These are phyloP conservation scores for Eurystomus gularis DNA, from an alignment of 2,113 vertebrate genomes.

Conservation along the genomic window DNA sequence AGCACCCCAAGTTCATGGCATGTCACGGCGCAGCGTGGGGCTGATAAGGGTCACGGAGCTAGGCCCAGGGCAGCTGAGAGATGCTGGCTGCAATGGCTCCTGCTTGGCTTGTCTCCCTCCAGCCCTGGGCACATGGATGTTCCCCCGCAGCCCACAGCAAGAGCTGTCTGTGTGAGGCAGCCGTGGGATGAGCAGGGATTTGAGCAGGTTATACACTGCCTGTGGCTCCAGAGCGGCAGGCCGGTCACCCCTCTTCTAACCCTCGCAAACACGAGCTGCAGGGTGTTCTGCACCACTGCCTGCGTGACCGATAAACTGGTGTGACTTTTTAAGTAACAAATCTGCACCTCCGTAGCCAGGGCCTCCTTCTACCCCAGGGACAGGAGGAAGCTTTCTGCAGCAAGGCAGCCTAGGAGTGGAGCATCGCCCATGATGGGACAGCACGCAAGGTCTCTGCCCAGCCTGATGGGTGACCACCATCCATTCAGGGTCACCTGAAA, in stretches of 20 bases:
- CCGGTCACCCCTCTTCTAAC: not conserved
- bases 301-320: not conserved
- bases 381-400: not conserved
- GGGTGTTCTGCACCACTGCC: not conserved
- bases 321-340: not conserved
- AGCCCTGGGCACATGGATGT: not conserved
- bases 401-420: not conserved
- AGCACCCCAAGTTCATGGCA: accelerated
- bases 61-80: not conserved
- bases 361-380: not conserved
- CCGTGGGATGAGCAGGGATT: not conserved
- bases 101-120: not conserved
- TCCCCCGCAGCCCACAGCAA: not conserved
- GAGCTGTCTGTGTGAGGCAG: not conserved
- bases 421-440: not conserved
- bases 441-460: not conserved
- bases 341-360: not conserved
- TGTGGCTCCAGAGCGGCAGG: not conserved
- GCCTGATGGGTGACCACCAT: not conserved
- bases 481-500: not conserved
- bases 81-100: not conserved
- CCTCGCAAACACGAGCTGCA: not conserved
- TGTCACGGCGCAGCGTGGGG: accelerated
- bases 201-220: not conserved
- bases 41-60: not conserved